Conservation (phyloP, 2,888 invertebrate genomes). For the Hirudinaria manillensis region DNA sequence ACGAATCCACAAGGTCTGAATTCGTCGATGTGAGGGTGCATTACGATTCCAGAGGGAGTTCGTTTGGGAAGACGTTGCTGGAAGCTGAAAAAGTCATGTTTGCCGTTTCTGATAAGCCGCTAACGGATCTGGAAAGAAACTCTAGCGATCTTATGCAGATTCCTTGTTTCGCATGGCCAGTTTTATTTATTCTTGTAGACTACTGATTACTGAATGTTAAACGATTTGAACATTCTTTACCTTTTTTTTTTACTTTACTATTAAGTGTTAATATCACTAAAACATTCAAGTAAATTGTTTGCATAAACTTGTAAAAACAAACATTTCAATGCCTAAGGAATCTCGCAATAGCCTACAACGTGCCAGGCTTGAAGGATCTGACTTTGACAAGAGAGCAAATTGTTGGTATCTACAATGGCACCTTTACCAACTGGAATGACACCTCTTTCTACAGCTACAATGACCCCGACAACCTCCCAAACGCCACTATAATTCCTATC, state of each 20-base stretch:
- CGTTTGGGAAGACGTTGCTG: not conserved
- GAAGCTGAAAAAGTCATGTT: not conserved
- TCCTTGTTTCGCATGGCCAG: constrained; percentile 17
- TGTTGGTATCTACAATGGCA: constrained; percentile 47
- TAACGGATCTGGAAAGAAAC: not conserved
- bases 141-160: constrained; percentile 14
- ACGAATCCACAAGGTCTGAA: constrained; percentile 10
- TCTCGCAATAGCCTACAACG: constrained; percentile 45
- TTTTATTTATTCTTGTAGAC: not conserved
- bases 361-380: constrained; percentile 41
- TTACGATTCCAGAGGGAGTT: constrained; percentile 5
- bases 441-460: constrained; percentile 31
- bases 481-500: constrained; percentile 40
- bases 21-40: constrained; percentile 1
- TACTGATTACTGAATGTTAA: too few species aligned
- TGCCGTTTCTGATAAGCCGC: constrained; percentile 20
- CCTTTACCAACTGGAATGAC: constrained; percentile 45
- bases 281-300: too few species aligned
- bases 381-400: constrained; percentile 43
- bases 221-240: too few species aligned
- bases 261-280: too few species aligned
- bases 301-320: too few species aligned
- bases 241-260: too few species aligned
- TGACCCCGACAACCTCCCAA: constrained; percentile 29
- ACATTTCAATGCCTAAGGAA: constrained; percentile 40